Conservation (phyloP, 2,797 vertebrate species). For the Spinus pinus region DNA sequence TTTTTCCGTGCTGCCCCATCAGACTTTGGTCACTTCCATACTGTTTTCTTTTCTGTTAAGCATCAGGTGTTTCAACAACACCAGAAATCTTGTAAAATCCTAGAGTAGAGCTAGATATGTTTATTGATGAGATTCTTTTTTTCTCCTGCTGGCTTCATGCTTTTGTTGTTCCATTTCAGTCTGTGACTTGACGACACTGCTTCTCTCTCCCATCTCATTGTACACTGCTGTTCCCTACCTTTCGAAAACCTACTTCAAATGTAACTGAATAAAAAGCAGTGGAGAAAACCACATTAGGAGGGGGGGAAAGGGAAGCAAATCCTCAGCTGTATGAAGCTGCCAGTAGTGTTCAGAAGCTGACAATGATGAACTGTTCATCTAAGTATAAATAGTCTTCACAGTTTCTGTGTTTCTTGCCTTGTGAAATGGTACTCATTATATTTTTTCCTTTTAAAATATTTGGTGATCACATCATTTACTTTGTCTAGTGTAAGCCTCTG, state of each 20-base stretch:
- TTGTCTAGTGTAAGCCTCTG: background rate
- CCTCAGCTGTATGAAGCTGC: background rate
- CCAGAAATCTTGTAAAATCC: background rate
- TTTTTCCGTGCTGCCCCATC: fast-evolving
- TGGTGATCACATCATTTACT: background rate
- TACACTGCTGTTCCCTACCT: background rate
- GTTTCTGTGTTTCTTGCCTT: background rate
- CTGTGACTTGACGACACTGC: background rate
- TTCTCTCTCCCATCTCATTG: background rate
- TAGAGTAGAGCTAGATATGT: background rate
- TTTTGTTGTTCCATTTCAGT: background rate
- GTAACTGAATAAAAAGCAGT: background rate
- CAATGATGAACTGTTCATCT: background rate
- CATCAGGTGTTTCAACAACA: background rate
- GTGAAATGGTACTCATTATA: background rate
- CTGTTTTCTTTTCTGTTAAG: background rate
- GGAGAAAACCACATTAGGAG: background rate
- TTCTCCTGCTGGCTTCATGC: background rate
- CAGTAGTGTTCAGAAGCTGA: background rate
- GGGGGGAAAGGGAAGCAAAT: background rate
- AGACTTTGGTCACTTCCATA: background rate
- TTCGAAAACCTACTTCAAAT: slow-evolving; percentile 23
- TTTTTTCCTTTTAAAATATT: background rate
- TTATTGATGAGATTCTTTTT: background rate
- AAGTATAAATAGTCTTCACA: background rate